Evolutionary conservation across 2,888 invertebrate genomes (phyloP).

Genomic region (Seira musarum): DNA sequence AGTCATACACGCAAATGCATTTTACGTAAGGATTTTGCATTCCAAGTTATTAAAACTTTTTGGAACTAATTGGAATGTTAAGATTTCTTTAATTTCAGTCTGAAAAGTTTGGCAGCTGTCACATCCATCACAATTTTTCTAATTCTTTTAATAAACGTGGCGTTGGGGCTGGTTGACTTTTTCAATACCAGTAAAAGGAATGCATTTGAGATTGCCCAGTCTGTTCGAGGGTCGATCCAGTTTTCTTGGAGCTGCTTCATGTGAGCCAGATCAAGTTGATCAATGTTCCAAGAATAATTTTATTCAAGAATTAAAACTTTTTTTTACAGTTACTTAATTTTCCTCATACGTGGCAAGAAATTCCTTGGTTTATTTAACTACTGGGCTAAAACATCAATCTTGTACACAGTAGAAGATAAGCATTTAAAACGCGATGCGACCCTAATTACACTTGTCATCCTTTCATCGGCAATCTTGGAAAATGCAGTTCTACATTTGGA

Average conservation of each 20-base stretch:
- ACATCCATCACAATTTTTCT: constrained; percentile 12
- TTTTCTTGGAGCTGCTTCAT: constrained; percentile 44
- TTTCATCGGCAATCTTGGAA: constrained; percentile 52
- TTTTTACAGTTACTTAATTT: constrained; percentile 46
- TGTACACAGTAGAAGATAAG: constrained; percentile 23
- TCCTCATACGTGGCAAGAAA: constrained; percentile 41
- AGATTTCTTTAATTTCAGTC: constrained; percentile 5
- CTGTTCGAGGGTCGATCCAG: constrained; percentile 28
- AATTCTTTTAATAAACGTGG: constrained; percentile 19
- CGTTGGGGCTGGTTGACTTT: constrained; percentile 19
- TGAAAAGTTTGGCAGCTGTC: constrained; percentile 36
- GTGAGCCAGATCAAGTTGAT: constrained; percentile 1
- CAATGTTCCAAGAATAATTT: neutral
- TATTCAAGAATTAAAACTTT: neutral
- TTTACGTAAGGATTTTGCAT: constrained; percentile 7
- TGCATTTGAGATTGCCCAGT: constrained; percentile 44
- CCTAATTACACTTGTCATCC: constrained; percentile 21
- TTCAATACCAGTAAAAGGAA: constrained; percentile 26
- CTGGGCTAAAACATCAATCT: constrained; percentile 38
- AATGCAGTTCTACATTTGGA: constrained; percentile 52
- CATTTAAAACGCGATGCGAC: constrained; percentile 37
- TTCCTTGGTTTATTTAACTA: constrained; percentile 37
- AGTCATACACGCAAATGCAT: constrained; percentile 19
- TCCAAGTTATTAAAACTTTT: neutral
- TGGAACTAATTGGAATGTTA: no score